Percentiles rank a stretch among this genome's conserved stretches.
Evolutionary conservation across 2,113 vertebrate genomes (phyloP).

Genomic region (Leptocoma aspasia): DNA sequence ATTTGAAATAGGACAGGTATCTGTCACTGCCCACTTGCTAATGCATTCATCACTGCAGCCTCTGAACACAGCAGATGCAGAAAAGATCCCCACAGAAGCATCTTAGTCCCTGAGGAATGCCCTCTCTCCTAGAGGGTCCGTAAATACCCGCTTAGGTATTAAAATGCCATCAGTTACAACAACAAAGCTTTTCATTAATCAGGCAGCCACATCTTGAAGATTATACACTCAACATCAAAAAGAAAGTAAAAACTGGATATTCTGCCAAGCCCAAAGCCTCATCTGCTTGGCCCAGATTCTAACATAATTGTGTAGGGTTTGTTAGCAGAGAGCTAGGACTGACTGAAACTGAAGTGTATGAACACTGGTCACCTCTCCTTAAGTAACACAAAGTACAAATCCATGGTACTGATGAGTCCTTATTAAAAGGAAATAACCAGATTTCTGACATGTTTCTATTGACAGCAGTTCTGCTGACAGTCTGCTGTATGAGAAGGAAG

Average conservation of each 20-base stretch:
- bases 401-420: background rate
- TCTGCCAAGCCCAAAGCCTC: background rate
- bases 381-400: background rate
- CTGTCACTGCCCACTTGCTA: background rate
- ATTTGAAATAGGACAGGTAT: background rate
- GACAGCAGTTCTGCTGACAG: conserved; percentile 91
- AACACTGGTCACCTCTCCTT: background rate
- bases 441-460: conserved; percentile 13
- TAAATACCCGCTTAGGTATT: background rate
- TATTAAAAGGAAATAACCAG: background rate
- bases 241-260: background rate
- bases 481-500: conserved; percentile 95
- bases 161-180: background rate
- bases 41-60: background rate
- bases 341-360: background rate
- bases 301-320: background rate
- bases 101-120: background rate
- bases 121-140: background rate
- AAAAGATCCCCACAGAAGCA: background rate
- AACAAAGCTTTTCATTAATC: background rate
- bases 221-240: background rate
- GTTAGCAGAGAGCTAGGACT: background rate
- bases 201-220: background rate
- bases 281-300: background rate
- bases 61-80: background rate